phyloP scores from a whole-genome alignment of 2,797 vertebrate genomes.

The Brachyrhaphis roseni region DNA sequence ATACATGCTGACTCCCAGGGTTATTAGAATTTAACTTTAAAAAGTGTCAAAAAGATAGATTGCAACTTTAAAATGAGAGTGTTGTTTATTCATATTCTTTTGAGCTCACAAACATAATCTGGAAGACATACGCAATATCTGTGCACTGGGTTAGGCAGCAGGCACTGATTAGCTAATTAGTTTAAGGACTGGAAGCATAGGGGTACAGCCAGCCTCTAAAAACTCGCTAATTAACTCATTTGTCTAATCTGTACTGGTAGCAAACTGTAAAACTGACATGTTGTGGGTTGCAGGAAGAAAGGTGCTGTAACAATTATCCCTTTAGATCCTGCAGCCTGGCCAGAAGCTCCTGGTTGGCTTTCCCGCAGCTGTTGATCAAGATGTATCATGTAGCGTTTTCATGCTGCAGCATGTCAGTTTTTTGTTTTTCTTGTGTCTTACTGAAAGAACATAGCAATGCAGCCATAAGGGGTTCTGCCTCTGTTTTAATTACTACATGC shows the following conservation, averaged over 20 bases:
- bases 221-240: slow-evolving; percentile 21
- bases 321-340: slow-evolving; percentile 10
- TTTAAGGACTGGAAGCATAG: slow-evolving; percentile 7
- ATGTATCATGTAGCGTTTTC: not conserved
- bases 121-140: not conserved
- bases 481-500: not conserved
- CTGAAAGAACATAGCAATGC: not conserved
- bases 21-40: not conserved
- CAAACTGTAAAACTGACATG: slow-evolving; percentile 23
- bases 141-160: not conserved
- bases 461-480: not conserved
- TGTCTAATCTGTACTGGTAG: slow-evolving; percentile 12
- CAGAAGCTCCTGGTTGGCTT: slow-evolving; percentile 8
- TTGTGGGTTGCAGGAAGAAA: slow-evolving; percentile 16
- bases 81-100: not conserved
- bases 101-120: not conserved
- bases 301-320: slow-evolving; percentile 1
- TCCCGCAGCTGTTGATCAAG: slow-evolving; percentile 13
- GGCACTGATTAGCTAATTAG: slow-evolving; percentile 18
- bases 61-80: not conserved
- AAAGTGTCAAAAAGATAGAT: not conserved
- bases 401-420: not conserved
- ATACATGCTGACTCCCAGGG: not conserved
- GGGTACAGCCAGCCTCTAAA: slow-evolving; percentile 9
- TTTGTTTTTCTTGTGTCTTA: not conserved